Base-by-base conservation (phyloP, 2,113 vertebrate species). In the Xenopus borealis region DNA sequence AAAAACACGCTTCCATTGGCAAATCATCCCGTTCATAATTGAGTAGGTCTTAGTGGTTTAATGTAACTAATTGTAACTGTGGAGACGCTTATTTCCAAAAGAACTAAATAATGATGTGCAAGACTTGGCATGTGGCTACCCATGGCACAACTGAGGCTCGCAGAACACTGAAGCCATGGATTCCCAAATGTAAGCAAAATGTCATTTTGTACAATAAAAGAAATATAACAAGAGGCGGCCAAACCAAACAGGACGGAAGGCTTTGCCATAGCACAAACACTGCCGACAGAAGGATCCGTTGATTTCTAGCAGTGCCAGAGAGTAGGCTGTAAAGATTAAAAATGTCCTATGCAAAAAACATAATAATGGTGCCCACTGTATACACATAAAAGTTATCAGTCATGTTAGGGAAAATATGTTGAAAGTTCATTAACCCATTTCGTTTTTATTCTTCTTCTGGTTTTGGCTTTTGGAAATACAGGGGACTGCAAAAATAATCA, bases 21-120 rank as follows among this genome's bases (percentile, higher is more conserved):
- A 1, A 50, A 4, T 50, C 11, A 9, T 50, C 12, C 10, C 11
- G 10, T 50, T 50, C 10, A 12, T 50, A 50, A 13, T 50, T 3
- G 14, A 50, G 47, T 50, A 3, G 12, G 4, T 50, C 2, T 50
- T 50, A 13, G 47, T 50, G 14, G 47, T 50, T 50, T 50, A 50
- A 3, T 50, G 47, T 50, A 50, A 50, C 47, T 50, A 50, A 12
- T 16, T 17, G 52, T 72, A 69, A 62, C 57, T 62, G 70, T 66
- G 71, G 80, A 78, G 82, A 78, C 69, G 85, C 82, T 85, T 85
- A 85, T 86, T 84, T 85, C 83, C 67, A 86, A 75, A 79, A 79
- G 82, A 80, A 66, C 79, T 85, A 82, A 85, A 58, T 88, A 82
- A 88, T 88, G 86, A 89, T 83, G 86, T 88, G 87, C 77, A 83